phyloP scores from a whole-genome alignment of 2,888 invertebrate species.

The Autographa pulchrina region DNA sequence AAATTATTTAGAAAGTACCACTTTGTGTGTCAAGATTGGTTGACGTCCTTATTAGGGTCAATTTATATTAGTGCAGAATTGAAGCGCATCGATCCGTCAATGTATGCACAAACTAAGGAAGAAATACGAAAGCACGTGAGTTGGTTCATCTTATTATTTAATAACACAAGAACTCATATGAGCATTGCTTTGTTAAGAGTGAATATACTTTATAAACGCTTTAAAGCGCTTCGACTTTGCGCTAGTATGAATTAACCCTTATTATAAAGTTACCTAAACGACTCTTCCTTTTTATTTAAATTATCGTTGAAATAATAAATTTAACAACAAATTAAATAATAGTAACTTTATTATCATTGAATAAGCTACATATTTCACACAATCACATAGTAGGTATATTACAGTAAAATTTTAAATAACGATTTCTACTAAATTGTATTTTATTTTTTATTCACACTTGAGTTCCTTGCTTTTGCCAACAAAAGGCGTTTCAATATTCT shows the following conservation, averaged over 20 bases:
- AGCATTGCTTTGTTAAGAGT: too few species aligned
- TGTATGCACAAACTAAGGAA: too few species aligned
- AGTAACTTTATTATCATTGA: slow-evolving; percentile 56
- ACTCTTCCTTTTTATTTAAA: background rate
- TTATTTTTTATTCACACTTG: background rate
- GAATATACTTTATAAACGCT: too few species aligned
- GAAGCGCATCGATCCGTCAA: too few species aligned
- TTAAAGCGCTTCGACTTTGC: too few species aligned
- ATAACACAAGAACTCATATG: too few species aligned
- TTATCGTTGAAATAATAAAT: slow-evolving; percentile 5
- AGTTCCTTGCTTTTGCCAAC: background rate
- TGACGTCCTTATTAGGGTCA: background rate
- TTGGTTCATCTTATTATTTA: too few species aligned
- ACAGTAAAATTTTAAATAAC: slow-evolving; percentile 13
- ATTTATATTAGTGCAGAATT: background rate
- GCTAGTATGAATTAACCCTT: too few species aligned
- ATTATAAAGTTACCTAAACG: too few species aligned
- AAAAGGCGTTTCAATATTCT: background rate
- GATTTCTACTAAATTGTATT: background rate
- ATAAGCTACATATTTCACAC: slow-evolving; percentile 40
- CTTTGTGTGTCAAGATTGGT: background rate
- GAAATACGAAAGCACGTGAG: too few species aligned
- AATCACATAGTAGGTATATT: slow-evolving; percentile 38
- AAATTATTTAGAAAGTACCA: background rate
- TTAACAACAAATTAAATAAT: slow-evolving; percentile 33